A percentile compares a stretch with the other conserved stretches of the same genome.
These are phyloP conservation scores for Ryuthela nishihirai DNA, from an alignment of 2,888 invertebrate genomes.

Conservation along the genomic window DNA sequence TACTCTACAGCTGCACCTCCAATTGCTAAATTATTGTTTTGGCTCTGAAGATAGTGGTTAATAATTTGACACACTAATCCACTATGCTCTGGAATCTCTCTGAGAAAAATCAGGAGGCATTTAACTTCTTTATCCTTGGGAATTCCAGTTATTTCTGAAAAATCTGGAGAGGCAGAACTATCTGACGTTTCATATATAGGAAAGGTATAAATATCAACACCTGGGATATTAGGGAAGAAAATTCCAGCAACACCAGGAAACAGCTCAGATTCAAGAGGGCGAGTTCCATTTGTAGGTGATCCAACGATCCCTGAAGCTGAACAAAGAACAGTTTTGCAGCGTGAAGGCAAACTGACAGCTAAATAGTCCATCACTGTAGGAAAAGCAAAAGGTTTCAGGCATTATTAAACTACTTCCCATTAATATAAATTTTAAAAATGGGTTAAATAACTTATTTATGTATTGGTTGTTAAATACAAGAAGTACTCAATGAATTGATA, in stretches of 20 bases:
- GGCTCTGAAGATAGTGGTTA: not conserved
- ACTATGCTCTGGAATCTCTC: not conserved
- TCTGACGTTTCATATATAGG: not conserved
- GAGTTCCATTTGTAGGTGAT: too few relatives aligned
- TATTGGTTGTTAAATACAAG: too few relatives aligned
- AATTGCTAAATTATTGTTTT: slow-evolving; percentile 21
- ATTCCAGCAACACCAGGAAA: slow-evolving; percentile 14
- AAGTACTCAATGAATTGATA: too few relatives aligned
- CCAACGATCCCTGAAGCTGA: too few relatives aligned
- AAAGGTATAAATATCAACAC: slow-evolving; percentile 6
- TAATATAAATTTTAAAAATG: too few relatives aligned
- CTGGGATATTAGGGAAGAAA: slow-evolving; percentile 13
- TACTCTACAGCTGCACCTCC: slow-evolving; percentile 29
- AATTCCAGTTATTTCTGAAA: not conserved
- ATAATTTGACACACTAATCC: not conserved
- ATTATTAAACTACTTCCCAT: too few relatives aligned
- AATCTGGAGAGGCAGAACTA: not conserved
- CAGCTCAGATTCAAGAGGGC: slow-evolving; percentile 20
- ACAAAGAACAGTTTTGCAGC: too few relatives aligned
- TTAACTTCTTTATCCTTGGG: slow-evolving; percentile 10
- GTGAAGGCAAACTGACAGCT: too few relatives aligned
- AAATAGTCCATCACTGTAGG: too few relatives aligned
- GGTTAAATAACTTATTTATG: too few relatives aligned
- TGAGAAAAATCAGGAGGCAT: slow-evolving; percentile 15
- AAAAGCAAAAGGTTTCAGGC: too few relatives aligned